These are phyloP conservation scores for Felis chaus DNA, from an alignment of 2,113 vertebrate species.

Conservation along the genomic window DNA sequence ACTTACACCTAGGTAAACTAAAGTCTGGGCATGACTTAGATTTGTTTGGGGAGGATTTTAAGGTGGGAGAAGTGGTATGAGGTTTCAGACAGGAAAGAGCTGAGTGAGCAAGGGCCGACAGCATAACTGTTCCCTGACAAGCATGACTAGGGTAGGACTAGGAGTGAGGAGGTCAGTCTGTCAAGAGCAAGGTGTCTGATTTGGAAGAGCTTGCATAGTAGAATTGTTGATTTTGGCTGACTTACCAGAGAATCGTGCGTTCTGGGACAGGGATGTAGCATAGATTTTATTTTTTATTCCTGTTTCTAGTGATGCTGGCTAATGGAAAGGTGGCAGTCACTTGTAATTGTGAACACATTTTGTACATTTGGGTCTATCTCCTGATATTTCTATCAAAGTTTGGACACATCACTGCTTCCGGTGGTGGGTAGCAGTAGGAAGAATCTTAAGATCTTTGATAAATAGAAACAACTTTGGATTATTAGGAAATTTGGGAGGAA, in stretches of 20 bases:
- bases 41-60: background rate
- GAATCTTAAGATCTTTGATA: background rate
- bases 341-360: slow-evolving; percentile 9
- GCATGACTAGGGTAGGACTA: background rate
- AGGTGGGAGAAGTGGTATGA: background rate
- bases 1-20: background rate
- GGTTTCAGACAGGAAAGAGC: background rate
- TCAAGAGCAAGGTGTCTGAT: background rate
- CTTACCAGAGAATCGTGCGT: background rate
- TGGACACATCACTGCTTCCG: background rate
- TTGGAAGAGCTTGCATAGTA: background rate
- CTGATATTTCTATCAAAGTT: background rate
- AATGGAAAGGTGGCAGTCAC: background rate
- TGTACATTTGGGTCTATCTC: background rate
- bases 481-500: background rate
- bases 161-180: background rate
- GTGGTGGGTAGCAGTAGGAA: background rate
- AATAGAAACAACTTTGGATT: background rate
- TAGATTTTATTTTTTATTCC: slow-evolving; percentile 1
- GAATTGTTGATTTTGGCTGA: background rate
- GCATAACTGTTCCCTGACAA: background rate
- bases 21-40: background rate
- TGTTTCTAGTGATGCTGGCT: background rate
- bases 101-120: background rate
- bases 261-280: background rate